Conservation (phyloP, 2,113 vertebrate genomes). For the Rynchops niger region DNA sequence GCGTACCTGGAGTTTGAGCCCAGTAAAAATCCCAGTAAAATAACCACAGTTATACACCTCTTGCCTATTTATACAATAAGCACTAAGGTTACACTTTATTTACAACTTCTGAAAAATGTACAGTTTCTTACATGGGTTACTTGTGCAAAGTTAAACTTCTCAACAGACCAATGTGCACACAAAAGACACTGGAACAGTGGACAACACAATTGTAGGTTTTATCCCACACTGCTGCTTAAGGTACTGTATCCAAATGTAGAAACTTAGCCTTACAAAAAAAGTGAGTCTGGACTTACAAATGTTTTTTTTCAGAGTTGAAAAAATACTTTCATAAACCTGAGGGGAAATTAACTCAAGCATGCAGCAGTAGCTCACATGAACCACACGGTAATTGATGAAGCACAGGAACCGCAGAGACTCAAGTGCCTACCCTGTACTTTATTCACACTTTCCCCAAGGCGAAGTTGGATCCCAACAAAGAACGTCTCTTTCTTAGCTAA, state of each 20-base stretch:
- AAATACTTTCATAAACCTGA: constrained; percentile 46
- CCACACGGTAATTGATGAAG: background rate
- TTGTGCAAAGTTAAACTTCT: constrained; percentile 88
- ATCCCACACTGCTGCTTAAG: constrained; percentile 68
- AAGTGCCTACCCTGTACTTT: background rate
- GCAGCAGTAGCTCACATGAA: constrained; percentile 55
- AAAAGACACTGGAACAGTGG: constrained; percentile 70
- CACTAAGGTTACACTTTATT: constrained; percentile 88
- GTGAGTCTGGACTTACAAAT: constrained; percentile 43
- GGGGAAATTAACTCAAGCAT: constrained; percentile 61
- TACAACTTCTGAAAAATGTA: constrained; percentile 97
- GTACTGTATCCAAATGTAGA: constrained; percentile 68
- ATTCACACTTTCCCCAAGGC: background rate
- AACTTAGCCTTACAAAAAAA: constrained; percentile 61
- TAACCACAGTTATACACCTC: constrained; percentile 1
- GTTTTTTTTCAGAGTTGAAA: constrained; percentile 41
- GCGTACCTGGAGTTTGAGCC: background rate
- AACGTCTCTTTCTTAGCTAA: constrained; percentile 23
- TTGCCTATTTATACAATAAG: constrained; percentile 73
- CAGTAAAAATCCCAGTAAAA: background rate
- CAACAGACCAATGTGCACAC: constrained; percentile 76
- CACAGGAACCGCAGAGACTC: constrained; percentile 35
- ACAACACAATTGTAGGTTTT: constrained; percentile 69
- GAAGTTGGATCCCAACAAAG: background rate
- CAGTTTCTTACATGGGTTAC: constrained; percentile 99